phyloP scores from a whole-genome alignment of 2,797 vertebrate genomes.

The Labroides dimidiatus region DNA sequence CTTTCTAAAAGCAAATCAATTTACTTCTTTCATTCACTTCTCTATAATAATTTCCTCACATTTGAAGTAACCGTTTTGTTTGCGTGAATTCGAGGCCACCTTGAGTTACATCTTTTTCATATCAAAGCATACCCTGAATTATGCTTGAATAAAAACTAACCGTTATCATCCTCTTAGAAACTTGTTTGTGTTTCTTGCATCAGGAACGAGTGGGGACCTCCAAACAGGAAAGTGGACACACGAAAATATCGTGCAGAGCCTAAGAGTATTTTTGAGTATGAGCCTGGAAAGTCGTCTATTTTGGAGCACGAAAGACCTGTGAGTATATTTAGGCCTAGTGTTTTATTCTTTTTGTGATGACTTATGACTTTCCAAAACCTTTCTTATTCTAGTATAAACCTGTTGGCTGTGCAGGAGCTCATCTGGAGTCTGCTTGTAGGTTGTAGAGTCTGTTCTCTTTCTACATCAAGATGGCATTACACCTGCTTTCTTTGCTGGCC shows the following conservation, averaged over 20 bases:
- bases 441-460: neutral
- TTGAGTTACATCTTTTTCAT: no score
- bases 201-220: conserved; percentile 97
- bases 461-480: neutral
- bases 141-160: no score
- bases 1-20: no score
- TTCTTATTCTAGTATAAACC: no score
- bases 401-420: neutral
- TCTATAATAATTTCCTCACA: no score
- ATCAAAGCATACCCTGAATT: no score
- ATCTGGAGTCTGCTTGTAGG: conserved; percentile 3
- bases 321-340: conserved; percentile 73
- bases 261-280: conserved; percentile 98
- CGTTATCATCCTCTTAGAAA: neutral
- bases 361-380: neutral
- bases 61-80: no score
- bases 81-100: no score
- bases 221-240: conserved; percentile 97
- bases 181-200: conserved; percentile 4
- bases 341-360: neutral
- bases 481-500: neutral
- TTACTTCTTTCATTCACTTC: no score
- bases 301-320: conserved; percentile 96
- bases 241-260: conserved; percentile 97
- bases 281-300: conserved; percentile 98